phyloP scores from a whole-genome alignment of 2,888 invertebrate genomes.

The Trachelus stipa region DNA sequence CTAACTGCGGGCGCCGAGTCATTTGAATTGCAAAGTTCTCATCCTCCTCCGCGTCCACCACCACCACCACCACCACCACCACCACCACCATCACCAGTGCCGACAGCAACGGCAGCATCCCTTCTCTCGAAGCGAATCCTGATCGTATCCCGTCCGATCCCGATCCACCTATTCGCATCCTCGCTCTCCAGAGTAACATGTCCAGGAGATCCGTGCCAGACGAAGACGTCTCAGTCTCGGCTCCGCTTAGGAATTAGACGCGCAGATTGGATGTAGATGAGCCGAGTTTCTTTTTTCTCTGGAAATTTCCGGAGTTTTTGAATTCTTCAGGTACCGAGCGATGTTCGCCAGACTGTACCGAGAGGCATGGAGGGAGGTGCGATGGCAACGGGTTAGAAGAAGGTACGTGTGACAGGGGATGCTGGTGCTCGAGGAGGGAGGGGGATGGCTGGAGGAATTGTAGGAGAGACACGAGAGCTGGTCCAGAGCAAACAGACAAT shows the following conservation, averaged over 20 bases:
- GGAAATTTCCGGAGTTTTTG: background rate
- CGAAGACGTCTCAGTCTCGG: background rate
- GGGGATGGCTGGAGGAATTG: conserved; percentile 19
- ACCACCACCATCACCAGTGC: too few relatives aligned
- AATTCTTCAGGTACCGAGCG: background rate
- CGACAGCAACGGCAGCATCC: background rate
- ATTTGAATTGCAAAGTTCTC: conserved; percentile 61
- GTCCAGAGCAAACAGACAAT: conserved; percentile 60
- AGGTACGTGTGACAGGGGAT: background rate
- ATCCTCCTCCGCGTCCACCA: background rate
- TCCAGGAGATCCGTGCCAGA: background rate
- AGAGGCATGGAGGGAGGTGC: background rate
- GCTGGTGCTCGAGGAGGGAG: conserved; percentile 18
- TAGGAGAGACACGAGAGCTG: conserved; percentile 29
- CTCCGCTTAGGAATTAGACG: background rate
- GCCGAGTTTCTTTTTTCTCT: background rate
- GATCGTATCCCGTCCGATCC: too few relatives aligned
- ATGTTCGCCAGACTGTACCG: background rate
- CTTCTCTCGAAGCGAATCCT: background rate
- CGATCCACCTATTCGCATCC: background rate
- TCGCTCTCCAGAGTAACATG: background rate
- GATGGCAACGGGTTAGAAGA: background rate
- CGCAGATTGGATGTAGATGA: background rate
- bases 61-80: background rate
- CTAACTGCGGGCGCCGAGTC: conserved; percentile 17